These are phyloP conservation scores for Ectobius pallidus DNA, from an alignment of 2,888 invertebrate genomes.

Conservation along the genomic window DNA sequence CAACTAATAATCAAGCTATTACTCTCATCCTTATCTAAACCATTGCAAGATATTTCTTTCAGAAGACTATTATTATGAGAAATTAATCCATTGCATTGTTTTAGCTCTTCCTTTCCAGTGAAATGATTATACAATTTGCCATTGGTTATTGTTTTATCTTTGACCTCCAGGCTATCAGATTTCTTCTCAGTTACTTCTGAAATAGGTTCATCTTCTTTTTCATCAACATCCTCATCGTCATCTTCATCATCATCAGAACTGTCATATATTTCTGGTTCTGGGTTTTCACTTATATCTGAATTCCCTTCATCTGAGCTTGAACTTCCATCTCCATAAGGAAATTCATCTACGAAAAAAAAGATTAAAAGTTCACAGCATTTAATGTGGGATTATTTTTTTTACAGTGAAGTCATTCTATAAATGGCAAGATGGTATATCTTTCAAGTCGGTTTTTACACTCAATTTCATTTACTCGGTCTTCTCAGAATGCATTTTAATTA, in stretches of 20 bases:
- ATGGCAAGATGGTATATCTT: too few species aligned
- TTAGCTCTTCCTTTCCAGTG: slow-evolving; percentile 48
- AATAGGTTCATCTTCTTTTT: slow-evolving; percentile 39
- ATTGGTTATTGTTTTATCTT: slow-evolving; percentile 42
- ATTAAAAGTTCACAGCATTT: too few species aligned
- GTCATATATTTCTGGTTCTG: slow-evolving; percentile 47
- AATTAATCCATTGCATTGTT: slow-evolving; percentile 6
- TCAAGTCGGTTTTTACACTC: too few species aligned
- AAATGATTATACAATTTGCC: not conserved
- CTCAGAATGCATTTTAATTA: too few species aligned
- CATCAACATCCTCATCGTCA: slow-evolving; percentile 48
- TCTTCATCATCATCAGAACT: slow-evolving; percentile 44
- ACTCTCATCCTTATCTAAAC: not conserved
- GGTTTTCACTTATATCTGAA: slow-evolving; percentile 45
- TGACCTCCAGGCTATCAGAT: not conserved
- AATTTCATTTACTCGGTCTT: too few species aligned
- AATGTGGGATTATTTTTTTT: too few species aligned
- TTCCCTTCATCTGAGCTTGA: slow-evolving; percentile 40
- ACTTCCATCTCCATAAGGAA: slow-evolving; percentile 16
- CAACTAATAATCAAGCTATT: not conserved
- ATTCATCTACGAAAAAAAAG: not conserved
- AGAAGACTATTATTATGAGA: not conserved
- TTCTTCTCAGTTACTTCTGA: not conserved
- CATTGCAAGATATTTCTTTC: not conserved
- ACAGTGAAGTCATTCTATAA: too few species aligned